Conservation (phyloP, 2,113 vertebrate species). For the Myodes glareolus region DNA sequence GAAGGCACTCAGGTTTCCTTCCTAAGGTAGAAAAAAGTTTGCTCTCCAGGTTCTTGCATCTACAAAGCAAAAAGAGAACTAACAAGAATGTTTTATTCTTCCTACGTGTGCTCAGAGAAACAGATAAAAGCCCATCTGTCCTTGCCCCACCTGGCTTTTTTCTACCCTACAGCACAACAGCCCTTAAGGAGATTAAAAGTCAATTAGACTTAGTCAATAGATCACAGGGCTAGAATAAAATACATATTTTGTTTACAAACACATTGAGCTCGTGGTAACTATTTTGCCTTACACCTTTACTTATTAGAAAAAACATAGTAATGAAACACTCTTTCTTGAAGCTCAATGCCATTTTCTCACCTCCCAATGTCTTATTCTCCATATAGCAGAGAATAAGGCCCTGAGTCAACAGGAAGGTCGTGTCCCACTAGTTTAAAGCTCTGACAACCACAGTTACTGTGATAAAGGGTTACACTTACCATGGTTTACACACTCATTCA, state of each 20-base stretch:
- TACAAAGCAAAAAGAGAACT: conserved; percentile 26
- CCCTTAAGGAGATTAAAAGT: conserved; percentile 36
- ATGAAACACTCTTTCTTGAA: conserved; percentile 28
- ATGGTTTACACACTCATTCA: not conserved
- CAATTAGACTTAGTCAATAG: not conserved
- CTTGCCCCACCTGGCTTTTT: conserved; percentile 46
- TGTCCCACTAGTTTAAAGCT: not conserved
- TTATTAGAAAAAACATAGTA: conserved; percentile 6
- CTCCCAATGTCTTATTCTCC: not conserved
- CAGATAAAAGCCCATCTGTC: conserved; percentile 23
- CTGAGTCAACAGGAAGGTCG: not conserved
- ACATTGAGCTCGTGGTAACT: not conserved
- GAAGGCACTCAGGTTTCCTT: conserved; percentile 20
- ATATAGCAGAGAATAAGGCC: conserved; percentile 15
- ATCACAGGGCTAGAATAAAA: conserved; percentile 37
- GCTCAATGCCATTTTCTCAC: not conserved
- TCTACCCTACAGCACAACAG: not conserved
- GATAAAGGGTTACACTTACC: not conserved
- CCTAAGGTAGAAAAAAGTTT: not conserved
- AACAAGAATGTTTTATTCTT: conserved; percentile 27
- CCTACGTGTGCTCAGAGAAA: conserved; percentile 18
- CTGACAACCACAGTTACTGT: not conserved
- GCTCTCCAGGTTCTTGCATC: not conserved
- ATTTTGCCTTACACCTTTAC: not conserved
- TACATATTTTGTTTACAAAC: conserved; percentile 46